These are phyloP conservation scores for Anser brachyrhynchus DNA, from an alignment of 2,113 vertebrate genomes.

Conservation along the genomic window DNA sequence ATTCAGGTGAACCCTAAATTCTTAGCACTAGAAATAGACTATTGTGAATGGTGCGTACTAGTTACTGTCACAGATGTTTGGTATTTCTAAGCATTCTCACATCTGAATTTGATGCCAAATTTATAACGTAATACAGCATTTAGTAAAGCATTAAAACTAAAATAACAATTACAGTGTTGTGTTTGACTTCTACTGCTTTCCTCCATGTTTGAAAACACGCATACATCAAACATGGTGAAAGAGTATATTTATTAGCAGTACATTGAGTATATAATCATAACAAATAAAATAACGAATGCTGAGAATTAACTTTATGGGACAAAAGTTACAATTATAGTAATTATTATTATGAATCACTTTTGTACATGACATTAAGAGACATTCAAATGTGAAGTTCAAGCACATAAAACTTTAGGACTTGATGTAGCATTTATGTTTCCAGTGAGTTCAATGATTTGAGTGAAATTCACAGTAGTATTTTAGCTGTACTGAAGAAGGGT, in stretches of 20 bases:
- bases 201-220: neutral
- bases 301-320: constrained; percentile 40
- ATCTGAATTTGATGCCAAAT: neutral
- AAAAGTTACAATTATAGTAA: constrained; percentile 6
- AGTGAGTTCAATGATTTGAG: neutral
- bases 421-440: neutral
- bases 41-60: neutral
- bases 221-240: neutral
- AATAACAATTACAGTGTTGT: neutral
- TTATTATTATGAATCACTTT: neutral
- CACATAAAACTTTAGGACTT: neutral
- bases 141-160: neutral
- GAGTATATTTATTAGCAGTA: neutral
- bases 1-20: neutral
- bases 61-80: neutral
- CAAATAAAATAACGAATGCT: neutral
- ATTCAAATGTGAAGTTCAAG: neutral
- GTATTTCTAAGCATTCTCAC: neutral
- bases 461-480: neutral
- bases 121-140: neutral
- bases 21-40: neutral
- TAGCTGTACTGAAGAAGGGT: neutral
- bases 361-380: neutral
- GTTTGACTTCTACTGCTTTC: neutral
- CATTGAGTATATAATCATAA: constrained; percentile 4